A percentile compares a stretch with the other conserved stretches of the same genome.
Conservation (phyloP, 2,888 invertebrate species). For the Agrochola circellaris region DNA sequence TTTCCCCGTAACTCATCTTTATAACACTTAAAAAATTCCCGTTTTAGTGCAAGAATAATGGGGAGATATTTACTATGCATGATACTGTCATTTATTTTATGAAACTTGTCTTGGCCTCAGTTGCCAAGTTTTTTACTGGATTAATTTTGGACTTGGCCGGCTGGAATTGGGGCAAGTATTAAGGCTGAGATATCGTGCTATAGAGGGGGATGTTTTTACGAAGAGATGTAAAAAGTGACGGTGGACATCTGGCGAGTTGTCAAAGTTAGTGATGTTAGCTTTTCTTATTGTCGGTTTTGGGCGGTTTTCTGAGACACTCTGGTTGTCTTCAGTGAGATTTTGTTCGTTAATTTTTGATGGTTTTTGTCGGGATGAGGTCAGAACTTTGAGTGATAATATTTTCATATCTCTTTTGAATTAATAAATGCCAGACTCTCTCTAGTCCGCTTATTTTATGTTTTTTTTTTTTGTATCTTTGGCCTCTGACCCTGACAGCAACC, state of each 20-base stretch:
- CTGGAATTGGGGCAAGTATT: constrained; percentile 41
- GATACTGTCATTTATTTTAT: constrained; percentile 55
- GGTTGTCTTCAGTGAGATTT: neutral
- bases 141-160: constrained; percentile 59
- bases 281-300: constrained; percentile 45
- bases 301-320: constrained; percentile 6
- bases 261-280: constrained; percentile 53
- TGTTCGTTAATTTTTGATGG: constrained; percentile 22
- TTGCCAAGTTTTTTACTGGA: constrained; percentile 64
- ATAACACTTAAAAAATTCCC: constrained; percentile 40
- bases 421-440: neutral
- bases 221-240: constrained; percentile 53
- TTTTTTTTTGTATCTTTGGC: no score
- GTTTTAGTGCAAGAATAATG: constrained; percentile 47
- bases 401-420: neutral
- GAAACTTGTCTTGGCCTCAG: constrained; percentile 30
- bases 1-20: constrained; percentile 21
- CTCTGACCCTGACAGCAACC: no score
- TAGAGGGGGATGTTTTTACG: constrained; percentile 44
- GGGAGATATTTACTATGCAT: constrained; percentile 63
- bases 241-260: constrained; percentile 54
- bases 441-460: neutral
- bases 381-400: neutral
- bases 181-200: constrained; percentile 35
- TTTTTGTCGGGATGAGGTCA: constrained; percentile 12